Base-by-base conservation (phyloP, 2,888 invertebrate species). In the Baronia brevicornis region DNA sequence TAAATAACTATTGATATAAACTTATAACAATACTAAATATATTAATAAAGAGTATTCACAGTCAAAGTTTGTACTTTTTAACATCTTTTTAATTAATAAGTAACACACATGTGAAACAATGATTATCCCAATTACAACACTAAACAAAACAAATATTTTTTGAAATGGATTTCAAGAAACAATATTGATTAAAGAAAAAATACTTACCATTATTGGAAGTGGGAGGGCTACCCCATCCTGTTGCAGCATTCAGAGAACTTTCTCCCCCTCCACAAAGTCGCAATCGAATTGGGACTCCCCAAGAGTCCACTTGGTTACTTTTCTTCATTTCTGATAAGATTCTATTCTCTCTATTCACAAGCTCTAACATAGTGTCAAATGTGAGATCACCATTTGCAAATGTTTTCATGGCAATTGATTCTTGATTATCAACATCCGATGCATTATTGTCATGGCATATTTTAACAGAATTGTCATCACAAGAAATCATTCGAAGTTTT, bases 161-260 rank as follows among this genome's bases (percentile, higher is more conserved):
- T 32, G n/a, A 21, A 5, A 13, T 9, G 14, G 5, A 18, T 9
- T 35, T 20, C 10, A 20, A 21, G n/a, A 19, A 8, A 11, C 8
- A 24, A 13, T 24, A 10, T 12, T 12, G 5, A 10, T 13, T 13
- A 14, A 5, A 4, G 11, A 24, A 30, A 18, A 2, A 6, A 24
- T 26, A 50, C 60, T 72, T 64, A 87, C 87, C 86, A 62, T 87
- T 89, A 61, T 89, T 89, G 54, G 89, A 88, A 20, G 90, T 78
- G 33, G 91, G 91, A 26, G 92, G 90, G 40, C 91, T 89, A 49
- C 92, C 92, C 93, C 93, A 93, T 46, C 91, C 92, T 36, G 90
- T 88, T 37, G 91, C 89, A 39, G 89, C 89, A 65, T 91, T 93
- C 55, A 93, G 86, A 23, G 93, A 92, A 74, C 90, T 92, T 72